Conservation (phyloP, 2,113 vertebrate genomes). For the Holacanthus passer region DNA sequence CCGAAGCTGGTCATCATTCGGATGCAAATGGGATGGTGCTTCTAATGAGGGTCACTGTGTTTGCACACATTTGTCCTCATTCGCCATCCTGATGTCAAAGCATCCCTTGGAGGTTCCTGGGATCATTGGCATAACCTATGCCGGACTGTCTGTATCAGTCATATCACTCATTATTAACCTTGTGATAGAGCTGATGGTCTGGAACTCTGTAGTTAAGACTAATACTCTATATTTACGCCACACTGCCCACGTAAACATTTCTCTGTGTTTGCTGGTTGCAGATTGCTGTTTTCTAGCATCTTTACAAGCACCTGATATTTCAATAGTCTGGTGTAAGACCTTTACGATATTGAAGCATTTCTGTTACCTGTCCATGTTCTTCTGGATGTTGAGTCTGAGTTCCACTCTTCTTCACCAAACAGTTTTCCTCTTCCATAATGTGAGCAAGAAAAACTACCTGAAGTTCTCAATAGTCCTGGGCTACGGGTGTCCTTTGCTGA, state of each 20-base stretch:
- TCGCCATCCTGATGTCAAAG: slow-evolving; percentile 90
- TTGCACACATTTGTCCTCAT: slow-evolving; percentile 89
- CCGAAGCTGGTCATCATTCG: accelerated
- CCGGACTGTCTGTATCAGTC: slow-evolving; percentile 87
- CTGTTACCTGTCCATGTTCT: slow-evolving; percentile 91
- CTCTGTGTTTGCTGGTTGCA: slow-evolving; percentile 86
- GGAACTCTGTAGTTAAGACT: slow-evolving; percentile 90
- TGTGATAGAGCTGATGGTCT: slow-evolving; percentile 87
- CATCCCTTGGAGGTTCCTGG: accelerated
- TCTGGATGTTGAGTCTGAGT: slow-evolving; percentile 95
- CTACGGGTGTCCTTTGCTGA: slow-evolving; percentile 88
- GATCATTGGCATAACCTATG: slow-evolving; percentile 80
- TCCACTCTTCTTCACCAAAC: slow-evolving; percentile 91
- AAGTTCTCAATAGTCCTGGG: slow-evolving; percentile 85
- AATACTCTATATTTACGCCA: slow-evolving; percentile 90
- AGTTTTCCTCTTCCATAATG: slow-evolving; percentile 87
- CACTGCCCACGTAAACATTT: slow-evolving; percentile 90
- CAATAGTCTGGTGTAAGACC: slow-evolving; percentile 72
- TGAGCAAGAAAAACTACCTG: slow-evolving; percentile 88
- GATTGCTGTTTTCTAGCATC: slow-evolving; percentile 87
- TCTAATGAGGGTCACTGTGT: slow-evolving; percentile 40
- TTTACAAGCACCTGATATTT: accelerated
- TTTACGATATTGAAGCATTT: slow-evolving; percentile 90
- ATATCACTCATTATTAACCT: slow-evolving; percentile 86
- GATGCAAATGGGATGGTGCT: slow-evolving; percentile 39